A percentile compares a stretch with the other conserved stretches of the same genome.
Conservation (phyloP, 1,140 invertebrate genomes). For the Mamestra configurata region DNA sequence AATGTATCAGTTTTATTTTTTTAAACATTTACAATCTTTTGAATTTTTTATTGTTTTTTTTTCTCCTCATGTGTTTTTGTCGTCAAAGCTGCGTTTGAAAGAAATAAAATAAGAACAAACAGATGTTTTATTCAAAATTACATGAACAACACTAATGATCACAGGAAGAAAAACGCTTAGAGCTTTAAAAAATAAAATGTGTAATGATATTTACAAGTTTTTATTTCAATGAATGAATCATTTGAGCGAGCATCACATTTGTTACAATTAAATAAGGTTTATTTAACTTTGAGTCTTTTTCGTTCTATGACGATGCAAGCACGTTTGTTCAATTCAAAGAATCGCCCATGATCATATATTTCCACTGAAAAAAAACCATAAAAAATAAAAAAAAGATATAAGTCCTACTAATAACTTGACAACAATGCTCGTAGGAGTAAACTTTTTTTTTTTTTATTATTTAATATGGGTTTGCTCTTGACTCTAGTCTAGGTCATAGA, state of each 20-base stretch:
- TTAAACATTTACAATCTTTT: background rate
- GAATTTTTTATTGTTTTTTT: background rate
- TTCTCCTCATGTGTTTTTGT: background rate
- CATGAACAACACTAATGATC: constrained; percentile 17
- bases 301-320: background rate
- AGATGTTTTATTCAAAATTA: background rate
- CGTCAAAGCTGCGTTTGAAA: background rate
- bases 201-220: background rate
- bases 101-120: background rate
- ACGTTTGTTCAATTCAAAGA: too few relatives aligned
- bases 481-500: too few relatives aligned
- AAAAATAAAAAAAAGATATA: too few relatives aligned
- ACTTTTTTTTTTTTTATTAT: too few relatives aligned
- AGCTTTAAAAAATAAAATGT: constrained; percentile 15
- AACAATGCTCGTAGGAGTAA: too few relatives aligned
- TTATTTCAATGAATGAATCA: background rate
- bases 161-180: background rate
- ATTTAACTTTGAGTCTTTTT: constrained; percentile 5
- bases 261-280: background rate
- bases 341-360: too few relatives aligned
- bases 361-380: too few relatives aligned
- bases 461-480: too few relatives aligned
- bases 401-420: too few relatives aligned
- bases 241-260: background rate
- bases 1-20: too few relatives aligned